Evolutionary conservation across 2,888 invertebrate species (phyloP).

Genomic region (Mylabris sibirica): DNA sequence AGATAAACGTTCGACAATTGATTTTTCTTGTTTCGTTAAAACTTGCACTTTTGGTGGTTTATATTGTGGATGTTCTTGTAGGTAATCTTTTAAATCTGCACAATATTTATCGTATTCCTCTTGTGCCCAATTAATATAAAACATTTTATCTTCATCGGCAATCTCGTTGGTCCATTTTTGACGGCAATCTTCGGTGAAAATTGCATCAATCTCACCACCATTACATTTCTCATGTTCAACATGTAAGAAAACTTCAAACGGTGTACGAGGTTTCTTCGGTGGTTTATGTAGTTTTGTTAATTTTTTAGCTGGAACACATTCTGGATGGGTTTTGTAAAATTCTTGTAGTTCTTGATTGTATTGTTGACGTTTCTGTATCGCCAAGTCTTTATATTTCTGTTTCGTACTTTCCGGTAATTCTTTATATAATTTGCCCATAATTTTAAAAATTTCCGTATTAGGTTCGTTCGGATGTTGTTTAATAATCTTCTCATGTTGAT

Average conservation of each 20-base stretch:
- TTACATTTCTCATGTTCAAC: slow-evolving; percentile 54
- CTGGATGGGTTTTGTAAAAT: slow-evolving; percentile 62
- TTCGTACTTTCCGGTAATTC: slow-evolving; percentile 60
- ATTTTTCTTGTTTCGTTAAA: slow-evolving; percentile 63
- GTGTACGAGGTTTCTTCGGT: slow-evolving; percentile 58
- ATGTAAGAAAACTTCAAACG: slow-evolving; percentile 58
- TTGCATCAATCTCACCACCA: slow-evolving; percentile 46
- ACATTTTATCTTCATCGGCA: slow-evolving; percentile 62
- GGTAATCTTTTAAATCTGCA: slow-evolving; percentile 54
- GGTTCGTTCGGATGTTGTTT: slow-evolving; percentile 6
- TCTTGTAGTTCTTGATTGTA: slow-evolving; percentile 61
- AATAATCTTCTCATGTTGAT: slow-evolving; percentile 11
- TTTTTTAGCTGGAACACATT: slow-evolving; percentile 45
- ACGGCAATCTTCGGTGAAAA: slow-evolving; percentile 58
- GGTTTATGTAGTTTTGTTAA: slow-evolving; percentile 33
- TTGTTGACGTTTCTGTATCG: slow-evolving; percentile 59
- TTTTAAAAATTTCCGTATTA: slow-evolving; percentile 59
- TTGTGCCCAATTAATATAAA: slow-evolving; percentile 63
- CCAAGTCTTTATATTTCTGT: slow-evolving; percentile 61
- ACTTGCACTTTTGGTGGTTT: slow-evolving; percentile 53
- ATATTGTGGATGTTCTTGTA: slow-evolving; percentile 56
- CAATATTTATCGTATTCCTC: slow-evolving; percentile 58
- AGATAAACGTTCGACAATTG: slow-evolving; percentile 60
- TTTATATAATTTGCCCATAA: slow-evolving; percentile 62
- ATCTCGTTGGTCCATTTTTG: slow-evolving; percentile 61